A percentile compares a stretch with the other conserved stretches of the same genome.
Conservation (phyloP, 1,140 invertebrate genomes). For the Varroa destructor region DNA sequence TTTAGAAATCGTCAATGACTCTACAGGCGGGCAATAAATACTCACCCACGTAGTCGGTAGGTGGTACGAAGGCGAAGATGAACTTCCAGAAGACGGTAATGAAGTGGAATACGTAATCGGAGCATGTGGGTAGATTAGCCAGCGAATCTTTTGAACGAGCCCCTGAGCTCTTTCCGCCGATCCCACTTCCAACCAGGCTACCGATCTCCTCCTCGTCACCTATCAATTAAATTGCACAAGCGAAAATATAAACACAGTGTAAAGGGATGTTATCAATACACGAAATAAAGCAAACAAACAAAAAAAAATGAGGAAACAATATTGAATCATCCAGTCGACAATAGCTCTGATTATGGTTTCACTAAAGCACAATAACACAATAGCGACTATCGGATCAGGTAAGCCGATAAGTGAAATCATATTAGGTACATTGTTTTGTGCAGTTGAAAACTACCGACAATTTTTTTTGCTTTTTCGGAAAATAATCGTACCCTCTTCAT, state of each 20-base stretch:
- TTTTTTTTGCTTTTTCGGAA: too few species aligned
- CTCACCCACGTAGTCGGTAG: slow-evolving; percentile 60
- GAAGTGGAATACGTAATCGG: slow-evolving; percentile 90
- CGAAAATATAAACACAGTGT: too few species aligned
- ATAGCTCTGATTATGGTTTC: too few species aligned
- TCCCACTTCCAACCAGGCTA: slow-evolving; percentile 31
- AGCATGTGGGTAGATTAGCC: slow-evolving; percentile 53
- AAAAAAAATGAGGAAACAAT: too few species aligned
- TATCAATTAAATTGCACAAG: background rate
- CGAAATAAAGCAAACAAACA: background rate
- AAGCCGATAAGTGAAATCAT: too few species aligned
- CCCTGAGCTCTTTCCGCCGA: slow-evolving; percentile 37
- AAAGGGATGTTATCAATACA: background rate
- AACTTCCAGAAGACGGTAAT: slow-evolving; percentile 96
- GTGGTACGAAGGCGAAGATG: slow-evolving; percentile 90
- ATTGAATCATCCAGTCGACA: too few species aligned
- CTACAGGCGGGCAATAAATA: too few species aligned
- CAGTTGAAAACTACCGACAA: too few species aligned
- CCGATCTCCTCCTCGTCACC: slow-evolving; percentile 27
- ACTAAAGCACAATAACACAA: too few species aligned
- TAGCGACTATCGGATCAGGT: too few species aligned
- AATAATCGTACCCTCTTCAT: slow-evolving; percentile 41
- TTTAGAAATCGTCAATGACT: too few species aligned
- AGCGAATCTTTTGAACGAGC: slow-evolving; percentile 32
- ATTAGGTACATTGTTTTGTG: too few species aligned